Evolutionary conservation across 92 coral and sea anemone species (phyloP), one percentile per base, ranked within the genome.

Genomic region (Siderastrea radians): DNA sequence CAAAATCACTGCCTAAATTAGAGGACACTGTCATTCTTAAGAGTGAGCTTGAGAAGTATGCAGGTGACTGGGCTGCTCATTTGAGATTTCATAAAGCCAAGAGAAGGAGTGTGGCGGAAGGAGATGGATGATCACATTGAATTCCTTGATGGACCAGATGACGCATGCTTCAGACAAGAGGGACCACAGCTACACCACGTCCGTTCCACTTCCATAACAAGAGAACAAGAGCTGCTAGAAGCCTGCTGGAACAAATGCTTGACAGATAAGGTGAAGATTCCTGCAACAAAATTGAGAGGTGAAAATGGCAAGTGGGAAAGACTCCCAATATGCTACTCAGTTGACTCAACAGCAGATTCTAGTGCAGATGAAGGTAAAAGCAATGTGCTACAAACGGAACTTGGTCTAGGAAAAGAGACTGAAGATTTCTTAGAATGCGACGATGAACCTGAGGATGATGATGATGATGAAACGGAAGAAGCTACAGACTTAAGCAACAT

Each of bases 131-230:
- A 83, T 50, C 16, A 51, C 70, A 86, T 89, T 72, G 90, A 92
- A 74, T 94, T 92, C 82, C 86, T 92, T 77, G 95, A 94, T 68
- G 91, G 93, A n/a, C 86, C 90, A 45, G 87, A 85, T 45, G 90
- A 84, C 78, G 13, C 75, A 44, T 2, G 53, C 55, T 81, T 74
- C 69, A 74, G 91, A 63, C 74, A 81, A 38, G 68, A 88, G 58
- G 87, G 93, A 47, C 87, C 90, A 26, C 7, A 13, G 26, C 92
- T 89, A 5, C 89, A 75, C 66, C 92, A 88, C 78, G 77, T 90
- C 51, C 68, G 81, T 77, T 88, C 87, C 16, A 65, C 68, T 14
- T 63, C 89, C 5, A 89, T 89, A 46, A 75, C 46, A n/a, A 71
- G 54, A 19, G 92, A 89, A 65, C 89, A 89, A 51, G 59, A 83